phyloP scores from a whole-genome alignment of 2,888 invertebrate genomes.

The Byasa hedistus region DNA sequence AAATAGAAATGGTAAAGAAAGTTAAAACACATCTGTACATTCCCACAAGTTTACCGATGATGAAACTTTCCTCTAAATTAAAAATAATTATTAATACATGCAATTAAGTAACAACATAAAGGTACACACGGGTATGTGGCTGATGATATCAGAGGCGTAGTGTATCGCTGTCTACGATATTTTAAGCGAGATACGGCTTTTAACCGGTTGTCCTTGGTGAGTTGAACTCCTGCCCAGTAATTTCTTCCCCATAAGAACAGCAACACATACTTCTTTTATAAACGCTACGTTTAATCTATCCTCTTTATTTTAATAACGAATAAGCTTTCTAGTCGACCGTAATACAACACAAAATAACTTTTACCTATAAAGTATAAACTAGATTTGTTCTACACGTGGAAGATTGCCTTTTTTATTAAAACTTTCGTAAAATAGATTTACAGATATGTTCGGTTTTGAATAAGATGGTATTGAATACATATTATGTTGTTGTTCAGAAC shows the following conservation, averaged over 20 bases:
- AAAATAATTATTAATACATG: conserved; percentile 11
- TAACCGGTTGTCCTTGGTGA: conserved; percentile 62
- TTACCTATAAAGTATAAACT: too few species aligned
- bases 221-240: conserved; percentile 46
- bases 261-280: neutral
- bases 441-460: too few species aligned
- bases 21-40: neutral
- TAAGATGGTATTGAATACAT: too few species aligned
- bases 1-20: neutral
- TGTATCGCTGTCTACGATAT: conserved; percentile 32
- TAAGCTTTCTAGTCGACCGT: too few species aligned
- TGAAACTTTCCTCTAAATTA: neutral
- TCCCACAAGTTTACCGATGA: too few species aligned
- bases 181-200: conserved; percentile 35
- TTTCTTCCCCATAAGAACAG: conserved; percentile 28
- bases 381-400: too few species aligned
- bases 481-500: too few species aligned
- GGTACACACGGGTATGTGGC: conserved; percentile 12
- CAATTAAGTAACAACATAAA: conserved; percentile 19
- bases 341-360: too few species aligned
- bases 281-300: too few species aligned
- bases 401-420: too few species aligned
- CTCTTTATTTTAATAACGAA: neutral
- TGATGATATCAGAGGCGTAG: conserved; percentile 37
- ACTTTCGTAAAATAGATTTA: too few species aligned